Conservation (phyloP, 2,797 vertebrate species). For the Catamblyrhynchus diadema region DNA sequence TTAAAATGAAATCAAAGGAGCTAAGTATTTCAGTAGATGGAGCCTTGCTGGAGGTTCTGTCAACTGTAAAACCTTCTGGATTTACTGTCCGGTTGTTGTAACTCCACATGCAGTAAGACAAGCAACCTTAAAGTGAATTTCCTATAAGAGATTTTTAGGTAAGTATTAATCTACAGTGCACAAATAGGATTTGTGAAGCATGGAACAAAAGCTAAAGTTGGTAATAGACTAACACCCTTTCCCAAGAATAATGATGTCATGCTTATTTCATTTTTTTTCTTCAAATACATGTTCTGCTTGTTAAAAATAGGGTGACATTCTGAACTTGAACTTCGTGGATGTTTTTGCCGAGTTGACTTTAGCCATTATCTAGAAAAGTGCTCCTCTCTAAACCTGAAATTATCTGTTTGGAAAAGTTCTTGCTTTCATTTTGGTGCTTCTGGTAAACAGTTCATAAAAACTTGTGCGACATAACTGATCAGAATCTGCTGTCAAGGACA, state of each 20-base stretch:
- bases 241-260: neutral
- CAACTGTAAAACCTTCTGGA: slow-evolving; percentile 54
- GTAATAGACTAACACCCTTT: slow-evolving; percentile 15
- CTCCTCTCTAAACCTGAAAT: neutral
- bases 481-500: neutral
- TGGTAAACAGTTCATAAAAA: slow-evolving; percentile 7
- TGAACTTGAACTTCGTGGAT: neutral
- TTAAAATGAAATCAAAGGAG: slow-evolving; percentile 65
- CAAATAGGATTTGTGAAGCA: slow-evolving; percentile 46
- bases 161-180: slow-evolving; percentile 40
- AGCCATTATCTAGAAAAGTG: neutral
- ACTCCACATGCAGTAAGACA: slow-evolving; percentile 63
- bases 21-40: slow-evolving; percentile 66
- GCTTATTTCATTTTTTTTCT: neutral
- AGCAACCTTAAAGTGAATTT: slow-evolving; percentile 64
- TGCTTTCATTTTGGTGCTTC: neutral
- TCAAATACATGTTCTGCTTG: neutral
- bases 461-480: neutral
- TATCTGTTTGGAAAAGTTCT: neutral
- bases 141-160: slow-evolving; percentile 50
- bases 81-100: slow-evolving; percentile 57
- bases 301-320: neutral
- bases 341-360: neutral
- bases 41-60: slow-evolving; percentile 66
- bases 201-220: slow-evolving; percentile 46